phyloP scores from a whole-genome alignment of 1,140 invertebrate species.

The Teleogryllus occipitalis region DNA sequence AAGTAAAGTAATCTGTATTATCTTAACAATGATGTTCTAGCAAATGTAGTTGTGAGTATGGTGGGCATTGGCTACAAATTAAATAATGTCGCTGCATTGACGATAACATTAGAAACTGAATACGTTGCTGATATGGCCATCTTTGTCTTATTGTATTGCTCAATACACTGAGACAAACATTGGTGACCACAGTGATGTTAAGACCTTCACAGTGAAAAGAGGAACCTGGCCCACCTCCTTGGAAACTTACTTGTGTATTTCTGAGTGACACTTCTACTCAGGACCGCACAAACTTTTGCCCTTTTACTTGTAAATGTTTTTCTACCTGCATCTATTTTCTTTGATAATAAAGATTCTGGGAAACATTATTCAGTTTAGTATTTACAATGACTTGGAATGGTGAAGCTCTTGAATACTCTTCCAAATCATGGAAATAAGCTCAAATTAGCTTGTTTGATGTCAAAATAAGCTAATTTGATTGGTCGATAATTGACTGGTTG shows the following conservation, averaged over 20 bases:
- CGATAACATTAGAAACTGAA: neutral
- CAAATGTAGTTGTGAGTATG: neutral
- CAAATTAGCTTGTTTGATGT: neutral
- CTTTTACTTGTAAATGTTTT: neutral
- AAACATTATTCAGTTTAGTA: neutral
- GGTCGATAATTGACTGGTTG: neutral
- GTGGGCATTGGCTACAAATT: neutral
- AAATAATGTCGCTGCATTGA: neutral
- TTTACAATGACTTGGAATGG: slow-evolving; percentile 1
- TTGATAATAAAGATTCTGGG: neutral
- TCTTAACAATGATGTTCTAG: neutral
- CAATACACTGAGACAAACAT: neutral
- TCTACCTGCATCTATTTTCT: neutral
- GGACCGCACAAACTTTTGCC: neutral
- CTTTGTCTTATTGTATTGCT: neutral
- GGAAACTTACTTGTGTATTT: neutral
- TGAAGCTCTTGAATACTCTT: neutral
- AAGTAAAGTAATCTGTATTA: neutral
- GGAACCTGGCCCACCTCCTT: neutral
- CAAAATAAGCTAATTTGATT: neutral
- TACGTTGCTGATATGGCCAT: neutral
- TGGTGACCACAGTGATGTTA: neutral
- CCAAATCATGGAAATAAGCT: neutral
- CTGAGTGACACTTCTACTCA: neutral
- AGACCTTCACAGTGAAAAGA: neutral